These are phyloP conservation scores for Vandiemenella viatica DNA, from an alignment of 2,888 invertebrate genomes.

Conservation along the genomic window DNA sequence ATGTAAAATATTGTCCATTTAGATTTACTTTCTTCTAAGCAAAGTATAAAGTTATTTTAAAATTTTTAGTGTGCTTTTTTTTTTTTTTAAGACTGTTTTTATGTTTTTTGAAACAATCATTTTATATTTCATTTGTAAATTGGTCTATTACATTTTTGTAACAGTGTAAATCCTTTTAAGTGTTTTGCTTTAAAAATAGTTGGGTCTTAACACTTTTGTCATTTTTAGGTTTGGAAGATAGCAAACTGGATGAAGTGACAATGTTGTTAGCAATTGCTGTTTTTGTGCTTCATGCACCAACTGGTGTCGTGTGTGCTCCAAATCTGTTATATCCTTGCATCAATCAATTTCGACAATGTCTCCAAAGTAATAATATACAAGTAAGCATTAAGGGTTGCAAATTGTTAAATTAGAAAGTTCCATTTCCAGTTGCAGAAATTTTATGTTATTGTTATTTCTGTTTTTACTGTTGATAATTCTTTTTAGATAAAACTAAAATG, in stretches of 20 bases:
- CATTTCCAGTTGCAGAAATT: neutral
- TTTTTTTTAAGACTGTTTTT: no score
- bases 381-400: no score
- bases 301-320: conserved; percentile 58
- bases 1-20: no score
- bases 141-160: no score
- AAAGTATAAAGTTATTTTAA: no score
- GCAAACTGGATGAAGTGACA: conserved; percentile 68
- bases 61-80: no score
- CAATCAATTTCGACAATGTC: conserved; percentile 75
- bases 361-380: conserved; percentile 9
- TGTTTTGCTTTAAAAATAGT: no score
- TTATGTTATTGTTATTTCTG: neutral
- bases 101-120: no score
- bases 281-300: conserved; percentile 69
- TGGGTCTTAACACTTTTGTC: no score
- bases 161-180: no score
- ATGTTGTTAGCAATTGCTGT: conserved; percentile 81
- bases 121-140: no score
- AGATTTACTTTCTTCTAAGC: no score
- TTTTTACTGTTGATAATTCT: neutral
- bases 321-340: conserved; percentile 82
- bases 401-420: neutral
- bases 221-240: conserved; percentile 49
- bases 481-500: conserved; percentile 56